phyloP scores from a whole-genome alignment of 2,888 invertebrate species.

The Plagiodera versicolora region DNA sequence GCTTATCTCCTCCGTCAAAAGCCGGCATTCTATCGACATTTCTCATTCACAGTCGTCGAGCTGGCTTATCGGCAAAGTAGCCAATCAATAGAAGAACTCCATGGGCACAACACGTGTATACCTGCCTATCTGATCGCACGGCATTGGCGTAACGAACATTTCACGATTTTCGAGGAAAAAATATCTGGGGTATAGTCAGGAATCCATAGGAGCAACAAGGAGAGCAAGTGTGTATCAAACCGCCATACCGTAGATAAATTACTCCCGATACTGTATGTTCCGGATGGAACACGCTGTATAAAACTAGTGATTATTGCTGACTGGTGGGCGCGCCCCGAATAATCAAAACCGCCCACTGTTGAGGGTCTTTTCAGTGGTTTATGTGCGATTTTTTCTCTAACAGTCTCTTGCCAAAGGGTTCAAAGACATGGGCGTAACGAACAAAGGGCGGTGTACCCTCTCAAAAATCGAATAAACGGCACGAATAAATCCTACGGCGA shows the following conservation, averaged over 20 bases:
- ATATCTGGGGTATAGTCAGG: too few species aligned
- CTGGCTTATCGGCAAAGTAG: conserved; percentile 5
- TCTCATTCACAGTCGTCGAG: conserved; percentile 2
- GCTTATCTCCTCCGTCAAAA: not conserved
- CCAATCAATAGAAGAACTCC: conserved; percentile 13
- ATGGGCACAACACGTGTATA: conserved; percentile 1
- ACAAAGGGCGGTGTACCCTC: too few species aligned
- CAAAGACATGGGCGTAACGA: too few species aligned
- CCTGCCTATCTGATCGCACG: not conserved
- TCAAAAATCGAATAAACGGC: too few species aligned
- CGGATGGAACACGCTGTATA: too few species aligned
- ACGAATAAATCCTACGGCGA: not conserved
- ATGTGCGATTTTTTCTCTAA: not conserved
- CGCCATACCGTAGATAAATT: too few species aligned
- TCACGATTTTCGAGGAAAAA: not conserved
- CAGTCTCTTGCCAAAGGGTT: not conserved
- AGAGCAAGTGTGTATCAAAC: too few species aligned
- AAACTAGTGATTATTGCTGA: not conserved
- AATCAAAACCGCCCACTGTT: not conserved
- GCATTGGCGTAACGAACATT: too few species aligned
- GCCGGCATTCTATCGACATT: conserved; percentile 8
- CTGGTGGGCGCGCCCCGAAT: not conserved
- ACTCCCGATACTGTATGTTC: too few species aligned
- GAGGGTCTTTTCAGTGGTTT: not conserved
- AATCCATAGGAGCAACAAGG: too few species aligned